Evolutionary conservation across 2,888 invertebrate species (phyloP), one percentile per base, ranked within the genome.

Genomic region (Tetragonula carbonaria): DNA sequence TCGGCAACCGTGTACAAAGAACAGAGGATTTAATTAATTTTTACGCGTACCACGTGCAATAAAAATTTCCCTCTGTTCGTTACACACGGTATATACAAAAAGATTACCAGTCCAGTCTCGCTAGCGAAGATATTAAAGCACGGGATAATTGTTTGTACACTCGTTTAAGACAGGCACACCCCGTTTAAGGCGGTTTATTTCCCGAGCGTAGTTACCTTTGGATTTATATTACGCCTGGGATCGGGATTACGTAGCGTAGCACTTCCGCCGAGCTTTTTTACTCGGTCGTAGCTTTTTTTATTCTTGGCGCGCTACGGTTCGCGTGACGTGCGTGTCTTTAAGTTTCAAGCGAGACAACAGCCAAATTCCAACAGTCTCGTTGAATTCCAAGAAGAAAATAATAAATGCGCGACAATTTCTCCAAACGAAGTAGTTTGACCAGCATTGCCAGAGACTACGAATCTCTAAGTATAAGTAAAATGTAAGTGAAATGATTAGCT

Each of bases 201-300:
- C 59, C 72, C 45, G 4, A n/a, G n/a, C 13, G 45, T 72, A 72
- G 38, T 72, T 59, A n/a, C 11, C 50, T 28, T 45, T 18, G 66
- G 23, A 66, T 75, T 75, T 55, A 55, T 38, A 66, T 45, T 57
- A 21, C 74, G 4, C 74, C 2, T 18, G 74, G 55, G 74, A 75
- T 66, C 23, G 38, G 53, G 66, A 75, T 66, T 65, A 51, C 65
- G 45, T 8, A 4, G 45, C 16, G n/a, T 11, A 51, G n/a, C 21
- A 65, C 4, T 65, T 23, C 74, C 23, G 8, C 5, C 18, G 33
- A 74, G 38, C 45, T 74, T 38, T 65, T 74, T 74, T 23, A 65
- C 33, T 51, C 33, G n/a, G n/a, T 63, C 6, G n/a, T 33, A n/a
- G n/a, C 0, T 6, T 33, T 0, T 14, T 28, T 14, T n/a, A 33